Conservation (phyloP, 1,140 invertebrate genomes). For the Aphaenogaster floridana region DNA sequence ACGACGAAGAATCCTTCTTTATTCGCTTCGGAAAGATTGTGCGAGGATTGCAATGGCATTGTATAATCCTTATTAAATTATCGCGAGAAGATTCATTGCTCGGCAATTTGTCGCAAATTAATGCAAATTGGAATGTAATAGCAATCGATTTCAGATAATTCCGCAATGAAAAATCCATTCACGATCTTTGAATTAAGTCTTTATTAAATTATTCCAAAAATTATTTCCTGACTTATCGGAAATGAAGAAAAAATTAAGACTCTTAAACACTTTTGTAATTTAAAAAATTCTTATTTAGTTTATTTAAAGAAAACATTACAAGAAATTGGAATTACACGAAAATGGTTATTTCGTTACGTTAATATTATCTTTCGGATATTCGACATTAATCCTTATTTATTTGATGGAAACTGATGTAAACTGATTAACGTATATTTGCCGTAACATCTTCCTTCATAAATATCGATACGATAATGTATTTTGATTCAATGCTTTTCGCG, state of each 20-base stretch:
- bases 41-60: neutral
- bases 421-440: neutral
- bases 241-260: neutral
- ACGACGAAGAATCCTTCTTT: neutral
- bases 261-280: neutral
- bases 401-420: neutral
- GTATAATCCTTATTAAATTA: conserved; percentile 24
- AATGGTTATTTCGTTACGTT: neutral
- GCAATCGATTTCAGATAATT: neutral
- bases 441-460: neutral
- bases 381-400: neutral
- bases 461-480: conserved; percentile 12
- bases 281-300: neutral
- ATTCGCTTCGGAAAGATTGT: neutral
- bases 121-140: neutral
- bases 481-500: conserved; percentile 1
- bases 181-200: neutral
- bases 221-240: neutral
- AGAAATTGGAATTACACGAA: neutral
- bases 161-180: neutral
- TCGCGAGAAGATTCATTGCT: neutral
- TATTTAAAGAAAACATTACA: neutral
- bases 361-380: neutral
- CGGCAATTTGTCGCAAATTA: conserved; percentile 12
- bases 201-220: neutral